Conservation (phyloP, 2,797 vertebrate species). For the Tarsius wallacei region DNA sequence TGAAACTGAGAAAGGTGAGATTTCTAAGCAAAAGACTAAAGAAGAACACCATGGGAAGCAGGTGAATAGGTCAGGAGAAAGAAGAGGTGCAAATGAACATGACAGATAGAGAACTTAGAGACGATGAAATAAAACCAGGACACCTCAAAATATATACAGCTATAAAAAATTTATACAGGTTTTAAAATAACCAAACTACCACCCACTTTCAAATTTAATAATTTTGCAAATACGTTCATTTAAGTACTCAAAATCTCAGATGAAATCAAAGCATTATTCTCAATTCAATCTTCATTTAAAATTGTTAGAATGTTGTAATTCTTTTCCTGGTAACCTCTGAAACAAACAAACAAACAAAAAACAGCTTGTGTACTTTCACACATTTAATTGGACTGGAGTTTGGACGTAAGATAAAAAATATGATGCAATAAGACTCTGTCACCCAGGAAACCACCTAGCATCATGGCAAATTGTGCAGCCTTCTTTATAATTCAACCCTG, state of each 20-base stretch:
- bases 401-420: slow-evolving; percentile 68
- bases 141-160: neutral
- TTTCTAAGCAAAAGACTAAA: slow-evolving; percentile 64
- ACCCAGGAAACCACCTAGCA: slow-evolving; percentile 72
- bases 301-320: slow-evolving; percentile 25
- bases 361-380: slow-evolving; percentile 59
- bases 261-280: slow-evolving; percentile 63
- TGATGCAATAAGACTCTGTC: slow-evolving; percentile 48
- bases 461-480: neutral
- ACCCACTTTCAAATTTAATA: slow-evolving; percentile 23
- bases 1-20: slow-evolving; percentile 62
- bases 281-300: slow-evolving; percentile 56
- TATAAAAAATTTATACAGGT: neutral
- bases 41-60: slow-evolving; percentile 42
- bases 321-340: slow-evolving; percentile 55
- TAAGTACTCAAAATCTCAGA: slow-evolving; percentile 59
- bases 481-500: slow-evolving; percentile 52
- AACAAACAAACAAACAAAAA: slow-evolving; percentile 17
- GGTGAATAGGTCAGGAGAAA: neutral
- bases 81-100: slow-evolving; percentile 50
- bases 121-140: slow-evolving; percentile 40
- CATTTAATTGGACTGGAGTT: slow-evolving; percentile 54
- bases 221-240: slow-evolving; percentile 25
- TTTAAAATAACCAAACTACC: slow-evolving; percentile 61
- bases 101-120: neutral